phyloP scores from a whole-genome alignment of 1,140 invertebrate species.

The Maconellicoccus hirsutus region DNA sequence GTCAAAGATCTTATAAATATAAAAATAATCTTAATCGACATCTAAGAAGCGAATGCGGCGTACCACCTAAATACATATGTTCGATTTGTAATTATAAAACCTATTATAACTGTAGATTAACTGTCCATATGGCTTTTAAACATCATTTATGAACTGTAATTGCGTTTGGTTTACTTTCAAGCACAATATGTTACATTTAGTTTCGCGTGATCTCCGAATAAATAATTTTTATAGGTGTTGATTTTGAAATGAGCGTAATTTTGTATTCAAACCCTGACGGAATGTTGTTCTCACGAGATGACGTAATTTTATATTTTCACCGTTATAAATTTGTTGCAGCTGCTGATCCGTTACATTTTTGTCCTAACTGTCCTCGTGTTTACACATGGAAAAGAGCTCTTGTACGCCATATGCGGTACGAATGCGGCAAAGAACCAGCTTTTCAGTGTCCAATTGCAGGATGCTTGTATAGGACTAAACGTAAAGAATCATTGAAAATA shows the following conservation, averaged over 20 bases:
- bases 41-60: constrained; percentile 33
- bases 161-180: too few relatives aligned
- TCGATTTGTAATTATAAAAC: constrained; percentile 34
- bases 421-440: constrained; percentile 35
- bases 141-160: constrained; percentile 24
- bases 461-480: background rate
- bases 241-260: too few relatives aligned
- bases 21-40: constrained; percentile 35
- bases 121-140: constrained; percentile 34
- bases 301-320: too few relatives aligned
- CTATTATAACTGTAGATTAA: constrained; percentile 39
- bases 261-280: too few relatives aligned
- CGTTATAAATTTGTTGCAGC: constrained; percentile 10
- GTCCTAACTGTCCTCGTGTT: background rate
- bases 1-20: constrained; percentile 37
- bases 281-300: too few relatives aligned
- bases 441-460: constrained; percentile 29
- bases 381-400: constrained; percentile 28
- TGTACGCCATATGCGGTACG: constrained; percentile 36
- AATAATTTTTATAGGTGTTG: too few relatives aligned
- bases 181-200: too few relatives aligned
- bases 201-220: too few relatives aligned
- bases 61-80: constrained; percentile 35
- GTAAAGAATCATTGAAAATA: constrained; percentile 8
- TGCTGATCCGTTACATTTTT: background rate